These are phyloP conservation scores for Remorina albescens DNA, from an alignment of 2,797 vertebrate genomes.

Conservation along the genomic window DNA sequence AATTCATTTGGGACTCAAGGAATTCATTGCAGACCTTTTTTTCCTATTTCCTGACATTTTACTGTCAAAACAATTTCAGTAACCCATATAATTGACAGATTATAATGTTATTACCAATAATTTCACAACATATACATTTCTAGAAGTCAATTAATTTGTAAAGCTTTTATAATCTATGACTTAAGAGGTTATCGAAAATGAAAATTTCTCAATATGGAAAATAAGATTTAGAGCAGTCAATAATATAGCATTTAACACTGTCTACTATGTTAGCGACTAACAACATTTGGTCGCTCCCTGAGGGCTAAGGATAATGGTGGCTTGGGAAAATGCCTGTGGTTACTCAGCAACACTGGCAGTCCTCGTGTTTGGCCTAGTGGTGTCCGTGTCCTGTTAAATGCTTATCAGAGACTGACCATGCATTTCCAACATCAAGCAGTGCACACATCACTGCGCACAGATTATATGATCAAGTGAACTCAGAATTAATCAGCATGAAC, in stretches of 20 bases:
- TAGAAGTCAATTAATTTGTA: neutral
- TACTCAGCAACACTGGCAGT: slow-evolving; percentile 64
- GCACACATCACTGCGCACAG: slow-evolving; percentile 23
- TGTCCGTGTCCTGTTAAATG: slow-evolving; percentile 52
- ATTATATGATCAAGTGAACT: slow-evolving; percentile 45
- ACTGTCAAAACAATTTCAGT: too few relatives aligned
- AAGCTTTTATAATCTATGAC: neutral
- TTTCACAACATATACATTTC: neutral
- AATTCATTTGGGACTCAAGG: neutral
- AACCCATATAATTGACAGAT: too few relatives aligned
- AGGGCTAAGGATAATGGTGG: slow-evolving; percentile 5
- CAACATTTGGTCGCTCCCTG: slow-evolving; percentile 4
- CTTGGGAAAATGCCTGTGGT: slow-evolving; percentile 45
- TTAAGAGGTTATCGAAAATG: neutral
- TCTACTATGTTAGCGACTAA: neutral
- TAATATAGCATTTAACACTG: neutral
- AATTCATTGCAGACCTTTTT: too few relatives aligned
- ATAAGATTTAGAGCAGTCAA: slow-evolving; percentile 4
- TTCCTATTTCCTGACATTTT: neutral
- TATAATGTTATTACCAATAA: neutral
- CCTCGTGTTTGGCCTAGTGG: slow-evolving; percentile 27
- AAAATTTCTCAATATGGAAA: neutral
- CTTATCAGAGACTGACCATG: slow-evolving; percentile 59
- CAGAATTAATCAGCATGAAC: too few relatives aligned
- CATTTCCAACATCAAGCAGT: slow-evolving; percentile 27